Base-by-base conservation (phyloP, 2,113 vertebrate genomes). In the Eubucco bourcierii region DNA sequence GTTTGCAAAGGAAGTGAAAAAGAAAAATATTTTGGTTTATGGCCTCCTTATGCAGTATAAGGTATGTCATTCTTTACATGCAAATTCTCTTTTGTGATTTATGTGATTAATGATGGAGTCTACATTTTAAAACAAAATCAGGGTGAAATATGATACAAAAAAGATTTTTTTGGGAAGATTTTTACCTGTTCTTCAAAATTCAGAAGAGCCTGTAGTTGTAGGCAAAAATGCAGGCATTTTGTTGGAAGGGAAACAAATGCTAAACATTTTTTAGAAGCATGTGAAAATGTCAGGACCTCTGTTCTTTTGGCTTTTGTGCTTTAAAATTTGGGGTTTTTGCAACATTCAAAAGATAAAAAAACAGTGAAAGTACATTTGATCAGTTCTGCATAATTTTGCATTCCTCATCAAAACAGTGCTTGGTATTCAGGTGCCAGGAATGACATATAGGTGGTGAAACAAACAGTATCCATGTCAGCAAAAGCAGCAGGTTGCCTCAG, bases 21-120 rank as follows among this genome's bases (percentile, higher is more conserved):
- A 92, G 81, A 95, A 95, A 81, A 98, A 98, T 88, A 90, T 98
- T 96, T 97, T 98, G 52, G 72, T 98, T 79, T 98, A 83, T 73
- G 96, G 97, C 15, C 95, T 98, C 27, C 87, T 98, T 85, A 87
- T 98, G 50, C 94, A 83, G 17, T 92, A 76, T 73, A 91, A 98
- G 98, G 98, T 98, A 97, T 41, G 97, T 93, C 80, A 81, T 82
- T 90, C 39, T 56, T 82, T 87, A 37, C 4, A 5, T 89, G 73
- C 39, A 58, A 64, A 92, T 75, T 72, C 12, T 71, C 70, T 88
- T 88, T 37, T 92, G 20, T 86, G 50, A 53, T 73, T 53, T 82
- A 46, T 33, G 29, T 76, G 75, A 95, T 92, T 87, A 90, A 87
- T 87, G 68, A 24, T 82, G 33, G 28, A 86, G 77, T 53, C 33